Evolutionary conservation across 2,113 vertebrate species (phyloP).

Genomic region (Lasiurus borealis): DNA sequence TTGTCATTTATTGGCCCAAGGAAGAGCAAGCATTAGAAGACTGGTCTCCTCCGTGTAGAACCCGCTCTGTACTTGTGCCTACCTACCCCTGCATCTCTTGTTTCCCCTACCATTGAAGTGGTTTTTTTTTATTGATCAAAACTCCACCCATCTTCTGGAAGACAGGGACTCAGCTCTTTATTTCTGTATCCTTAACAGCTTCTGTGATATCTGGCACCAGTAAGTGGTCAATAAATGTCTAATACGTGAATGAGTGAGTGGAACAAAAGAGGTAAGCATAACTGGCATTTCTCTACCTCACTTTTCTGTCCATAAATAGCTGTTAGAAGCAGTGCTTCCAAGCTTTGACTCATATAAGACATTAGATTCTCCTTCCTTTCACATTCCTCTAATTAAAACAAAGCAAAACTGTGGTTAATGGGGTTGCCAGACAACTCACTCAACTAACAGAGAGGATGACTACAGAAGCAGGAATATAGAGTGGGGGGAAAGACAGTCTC

Average conservation of each 20-base stretch:
- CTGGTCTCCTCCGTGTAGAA: not conserved
- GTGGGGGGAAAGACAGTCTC: not conserved
- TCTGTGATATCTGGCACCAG: not conserved
- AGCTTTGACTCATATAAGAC: not conserved
- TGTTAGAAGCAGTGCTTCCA: not conserved
- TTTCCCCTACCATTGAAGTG: not conserved
- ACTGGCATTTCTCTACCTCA: not conserved
- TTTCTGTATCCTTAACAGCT: not conserved
- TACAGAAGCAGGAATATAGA: not conserved
- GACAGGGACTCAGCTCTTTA: not conserved
- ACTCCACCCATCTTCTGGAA: not conserved
- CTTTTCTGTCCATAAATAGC: not conserved
- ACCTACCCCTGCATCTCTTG: too few species aligned
- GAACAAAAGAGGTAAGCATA: not conserved
- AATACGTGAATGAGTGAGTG: not conserved
- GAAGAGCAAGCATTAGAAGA: not conserved
- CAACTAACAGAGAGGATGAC: not conserved
- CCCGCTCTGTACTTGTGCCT: not conserved
- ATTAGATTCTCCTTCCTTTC: not conserved
- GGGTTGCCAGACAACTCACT: not conserved
- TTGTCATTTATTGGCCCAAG: not conserved
- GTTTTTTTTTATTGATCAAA: constrained; percentile 20
- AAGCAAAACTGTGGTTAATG: not conserved
- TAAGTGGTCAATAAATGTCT: not conserved
- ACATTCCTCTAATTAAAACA: constrained; percentile 33